Conservation (phyloP, 2,888 invertebrate species). For the Nysson spinosus region DNA sequence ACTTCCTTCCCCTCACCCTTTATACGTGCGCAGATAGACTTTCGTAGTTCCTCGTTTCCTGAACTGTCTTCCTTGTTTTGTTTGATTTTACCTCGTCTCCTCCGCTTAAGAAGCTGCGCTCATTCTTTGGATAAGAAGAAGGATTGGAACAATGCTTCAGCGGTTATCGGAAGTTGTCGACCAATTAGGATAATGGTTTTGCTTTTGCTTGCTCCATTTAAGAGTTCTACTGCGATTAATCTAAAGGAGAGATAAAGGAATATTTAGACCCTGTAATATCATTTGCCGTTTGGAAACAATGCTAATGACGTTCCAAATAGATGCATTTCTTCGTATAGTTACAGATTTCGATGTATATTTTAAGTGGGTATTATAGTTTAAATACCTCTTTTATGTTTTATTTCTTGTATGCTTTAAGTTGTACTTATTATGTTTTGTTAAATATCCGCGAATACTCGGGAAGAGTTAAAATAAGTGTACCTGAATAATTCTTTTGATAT, state of each 20-base stretch:
- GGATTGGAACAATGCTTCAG: constrained; percentile 43
- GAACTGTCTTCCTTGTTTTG: constrained; percentile 11
- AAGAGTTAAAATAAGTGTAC: too few species aligned
- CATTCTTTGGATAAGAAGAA: constrained; percentile 36
- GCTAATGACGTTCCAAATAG: constrained; percentile 29
- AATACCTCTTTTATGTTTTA: too few species aligned
- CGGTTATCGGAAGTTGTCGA: constrained; percentile 58
- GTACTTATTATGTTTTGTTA: too few species aligned
- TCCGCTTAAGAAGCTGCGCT: constrained; percentile 24
- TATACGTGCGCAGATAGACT: constrained; percentile 21
- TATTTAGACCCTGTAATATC: constrained; percentile 22
- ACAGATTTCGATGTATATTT: too few species aligned
- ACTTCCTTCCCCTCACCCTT: constrained; percentile 7
- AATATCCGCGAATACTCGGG: too few species aligned
- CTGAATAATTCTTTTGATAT: too few species aligned
- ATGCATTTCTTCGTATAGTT: too few species aligned
- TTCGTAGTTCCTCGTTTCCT: constrained; percentile 16
- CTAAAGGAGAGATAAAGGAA: constrained; percentile 23
- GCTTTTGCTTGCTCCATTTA: constrained; percentile 39
- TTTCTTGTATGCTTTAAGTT: too few species aligned
- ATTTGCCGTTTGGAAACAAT: constrained; percentile 26
- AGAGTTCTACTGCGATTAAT: constrained; percentile 39
- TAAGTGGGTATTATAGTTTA: too few species aligned
- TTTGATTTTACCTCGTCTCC: constrained; percentile 29
- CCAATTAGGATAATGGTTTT: constrained; percentile 65